These are phyloP conservation scores for Cardiocondyla obscurior DNA, from an alignment of 1,140 invertebrate species.

Conservation along the genomic window DNA sequence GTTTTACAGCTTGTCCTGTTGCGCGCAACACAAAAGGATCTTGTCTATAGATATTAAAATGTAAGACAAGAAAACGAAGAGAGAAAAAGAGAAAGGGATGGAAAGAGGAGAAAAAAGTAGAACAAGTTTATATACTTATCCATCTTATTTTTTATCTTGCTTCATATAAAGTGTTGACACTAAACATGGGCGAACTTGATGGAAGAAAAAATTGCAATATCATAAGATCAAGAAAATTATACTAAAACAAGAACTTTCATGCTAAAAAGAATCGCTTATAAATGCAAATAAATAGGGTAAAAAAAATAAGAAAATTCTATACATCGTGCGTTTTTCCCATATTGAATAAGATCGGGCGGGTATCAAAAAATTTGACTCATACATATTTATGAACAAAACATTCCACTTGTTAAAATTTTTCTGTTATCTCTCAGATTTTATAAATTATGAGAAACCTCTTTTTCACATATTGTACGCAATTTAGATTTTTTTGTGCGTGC, in stretches of 20 bases:
- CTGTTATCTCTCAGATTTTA: neutral
- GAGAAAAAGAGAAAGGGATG: neutral
- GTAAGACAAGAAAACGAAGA: neutral
- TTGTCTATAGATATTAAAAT: conserved; percentile 33
- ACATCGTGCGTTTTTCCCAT: neutral
- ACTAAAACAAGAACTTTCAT: neutral
- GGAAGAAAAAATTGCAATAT: conserved; percentile 15
- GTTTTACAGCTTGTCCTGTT: conserved; percentile 43
- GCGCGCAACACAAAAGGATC: conserved; percentile 42
- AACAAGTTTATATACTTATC: conserved; percentile 39
- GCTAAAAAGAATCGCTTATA: neutral
- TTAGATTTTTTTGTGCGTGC: neutral
- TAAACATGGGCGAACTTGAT: conserved; percentile 3
- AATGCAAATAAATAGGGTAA: neutral
- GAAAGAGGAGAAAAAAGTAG: neutral
- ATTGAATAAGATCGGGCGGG: neutral
- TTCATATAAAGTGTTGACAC: conserved; percentile 25
- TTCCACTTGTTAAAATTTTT: conserved; percentile 14
- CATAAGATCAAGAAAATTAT: neutral
- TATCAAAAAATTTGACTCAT: neutral
- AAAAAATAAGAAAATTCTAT: conserved; percentile 8
- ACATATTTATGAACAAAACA: neutral
- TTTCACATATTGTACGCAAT: neutral
- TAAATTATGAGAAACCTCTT: neutral
- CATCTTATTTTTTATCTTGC: conserved; percentile 32